A percentile compares a stretch with the other conserved stretches of the same genome.
Evolutionary conservation across 2,113 vertebrate genomes (phyloP).

Genomic region (Periophthalmodon schlosseri): DNA sequence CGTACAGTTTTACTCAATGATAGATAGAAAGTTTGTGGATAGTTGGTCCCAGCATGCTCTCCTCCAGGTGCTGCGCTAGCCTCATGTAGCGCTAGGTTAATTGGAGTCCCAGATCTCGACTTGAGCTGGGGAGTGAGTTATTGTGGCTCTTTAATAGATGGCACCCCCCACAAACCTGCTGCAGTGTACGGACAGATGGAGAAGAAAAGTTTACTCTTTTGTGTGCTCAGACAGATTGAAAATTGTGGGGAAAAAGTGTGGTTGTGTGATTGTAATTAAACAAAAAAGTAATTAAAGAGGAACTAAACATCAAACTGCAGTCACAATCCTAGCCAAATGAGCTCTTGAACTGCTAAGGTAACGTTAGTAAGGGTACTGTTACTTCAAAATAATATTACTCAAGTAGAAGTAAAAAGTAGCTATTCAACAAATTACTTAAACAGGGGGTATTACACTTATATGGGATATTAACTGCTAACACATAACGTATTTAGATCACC

Average conservation of each 20-base stretch:
- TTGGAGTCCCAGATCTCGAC: conserved; percentile 22
- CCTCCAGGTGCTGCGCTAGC: conserved; percentile 26
- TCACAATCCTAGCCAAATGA: too few relatives aligned
- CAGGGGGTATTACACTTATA: too few relatives aligned
- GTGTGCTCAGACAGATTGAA: background rate
- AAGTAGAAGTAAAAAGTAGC: too few relatives aligned
- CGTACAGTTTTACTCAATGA: conserved; percentile 22
- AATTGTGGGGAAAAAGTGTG: background rate
- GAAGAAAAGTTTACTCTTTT: background rate
- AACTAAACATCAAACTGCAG: too few relatives aligned
- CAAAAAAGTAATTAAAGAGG: background rate
- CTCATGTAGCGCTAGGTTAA: conserved; percentile 22
- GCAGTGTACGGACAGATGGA: background rate
- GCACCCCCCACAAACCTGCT: background rate
- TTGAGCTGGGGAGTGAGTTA: conserved; percentile 18
- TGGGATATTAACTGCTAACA: too few relatives aligned
- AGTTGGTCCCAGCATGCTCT: conserved; percentile 17
- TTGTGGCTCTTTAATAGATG: background rate
- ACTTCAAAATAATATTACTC: too few relatives aligned
- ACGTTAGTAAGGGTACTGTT: too few relatives aligned
- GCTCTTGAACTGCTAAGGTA: too few relatives aligned
- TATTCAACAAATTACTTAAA: too few relatives aligned
- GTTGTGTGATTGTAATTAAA: background rate
- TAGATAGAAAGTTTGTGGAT: conserved; percentile 30
- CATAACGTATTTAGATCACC: too few relatives aligned